phyloP scores from a whole-genome alignment of 2,888 invertebrate genomes.

The Nysson spinosus region DNA sequence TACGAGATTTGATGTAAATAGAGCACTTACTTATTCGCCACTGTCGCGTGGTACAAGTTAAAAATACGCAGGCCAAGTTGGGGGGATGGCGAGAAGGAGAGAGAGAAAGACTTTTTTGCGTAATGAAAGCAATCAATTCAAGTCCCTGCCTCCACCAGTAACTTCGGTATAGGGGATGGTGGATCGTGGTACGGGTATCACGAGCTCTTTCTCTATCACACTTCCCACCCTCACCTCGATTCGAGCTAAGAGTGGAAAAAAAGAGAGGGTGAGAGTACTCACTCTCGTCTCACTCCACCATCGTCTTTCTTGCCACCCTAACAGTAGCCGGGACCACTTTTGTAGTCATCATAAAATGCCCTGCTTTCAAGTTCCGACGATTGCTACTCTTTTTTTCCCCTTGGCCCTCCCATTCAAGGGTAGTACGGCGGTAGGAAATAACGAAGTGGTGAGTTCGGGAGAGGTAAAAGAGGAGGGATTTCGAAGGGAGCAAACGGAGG shows the following conservation, averaged over 20 bases:
- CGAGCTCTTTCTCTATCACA: constrained; percentile 27
- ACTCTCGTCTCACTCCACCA: constrained; percentile 47
- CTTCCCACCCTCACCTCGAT: constrained; percentile 33
- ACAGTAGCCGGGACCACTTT: constrained; percentile 66
- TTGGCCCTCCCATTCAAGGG: constrained; percentile 45
- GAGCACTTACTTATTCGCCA: constrained; percentile 75
- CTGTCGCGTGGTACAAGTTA: constrained; percentile 70
- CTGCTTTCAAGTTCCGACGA: constrained; percentile 65
- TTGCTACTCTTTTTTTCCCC: constrained; percentile 56
- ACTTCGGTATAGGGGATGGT: constrained; percentile 41
- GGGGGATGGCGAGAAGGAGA: constrained; percentile 28
- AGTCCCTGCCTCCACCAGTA: constrained; percentile 65
- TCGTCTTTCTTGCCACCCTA: constrained; percentile 61
- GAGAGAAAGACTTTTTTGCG: constrained; percentile 64
- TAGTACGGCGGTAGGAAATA: constrained; percentile 58
- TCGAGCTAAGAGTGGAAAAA: constrained; percentile 48
- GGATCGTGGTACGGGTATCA: constrained; percentile 36
- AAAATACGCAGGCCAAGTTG: constrained; percentile 68
- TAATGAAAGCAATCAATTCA: constrained; percentile 78
- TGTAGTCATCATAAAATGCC: constrained; percentile 69
- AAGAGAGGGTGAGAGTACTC: constrained; percentile 48
- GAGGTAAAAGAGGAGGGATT: constrained; percentile 31
- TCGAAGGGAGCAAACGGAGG: constrained; percentile 8
- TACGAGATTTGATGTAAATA: constrained; percentile 76
- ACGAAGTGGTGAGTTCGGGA: constrained; percentile 59